phyloP scores from a whole-genome alignment of 2,888 invertebrate genomes.

The Phengaris arion region DNA sequence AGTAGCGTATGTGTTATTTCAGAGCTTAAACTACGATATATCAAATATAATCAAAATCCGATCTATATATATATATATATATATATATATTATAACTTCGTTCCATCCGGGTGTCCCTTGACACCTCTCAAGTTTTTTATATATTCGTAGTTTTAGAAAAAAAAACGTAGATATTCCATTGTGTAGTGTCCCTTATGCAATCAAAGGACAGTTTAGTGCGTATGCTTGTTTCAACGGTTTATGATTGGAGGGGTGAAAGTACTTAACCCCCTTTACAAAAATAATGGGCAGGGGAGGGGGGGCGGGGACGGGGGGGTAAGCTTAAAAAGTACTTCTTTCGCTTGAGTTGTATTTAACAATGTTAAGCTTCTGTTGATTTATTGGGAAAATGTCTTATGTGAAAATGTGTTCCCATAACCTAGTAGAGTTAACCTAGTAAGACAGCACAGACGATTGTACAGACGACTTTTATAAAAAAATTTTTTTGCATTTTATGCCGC shows the following conservation, averaged over 20 bases:
- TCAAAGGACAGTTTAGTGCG: background rate
- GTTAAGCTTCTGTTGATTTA: background rate
- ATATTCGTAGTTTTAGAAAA: background rate
- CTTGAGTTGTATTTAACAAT: background rate
- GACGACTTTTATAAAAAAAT: background rate
- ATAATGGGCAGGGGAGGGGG: too few relatives aligned
- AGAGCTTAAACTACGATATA: too few relatives aligned
- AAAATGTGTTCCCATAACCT: background rate
- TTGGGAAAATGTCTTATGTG: background rate
- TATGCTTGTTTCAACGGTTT: slow-evolving; percentile 17
- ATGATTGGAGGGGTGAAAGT: slow-evolving; percentile 15
- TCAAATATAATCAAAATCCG: too few relatives aligned
- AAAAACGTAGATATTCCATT: background rate
- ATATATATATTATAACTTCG: too few relatives aligned
- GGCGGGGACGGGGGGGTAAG: background rate
- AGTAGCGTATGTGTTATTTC: too few relatives aligned
- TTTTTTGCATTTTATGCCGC: too few relatives aligned
- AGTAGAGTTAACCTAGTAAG: background rate
- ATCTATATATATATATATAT: too few relatives aligned
- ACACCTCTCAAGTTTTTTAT: too few relatives aligned
- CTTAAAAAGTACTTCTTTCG: slow-evolving; percentile 5
- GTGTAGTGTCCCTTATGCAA: background rate
- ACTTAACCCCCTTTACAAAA: background rate
- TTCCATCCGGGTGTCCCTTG: too few relatives aligned
- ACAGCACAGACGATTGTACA: background rate